Percentiles rank a stretch among this genome's conserved stretches.
phyloP scores from a whole-genome alignment of 2,113 vertebrate genomes.

The Oryzias celebensis region DNA sequence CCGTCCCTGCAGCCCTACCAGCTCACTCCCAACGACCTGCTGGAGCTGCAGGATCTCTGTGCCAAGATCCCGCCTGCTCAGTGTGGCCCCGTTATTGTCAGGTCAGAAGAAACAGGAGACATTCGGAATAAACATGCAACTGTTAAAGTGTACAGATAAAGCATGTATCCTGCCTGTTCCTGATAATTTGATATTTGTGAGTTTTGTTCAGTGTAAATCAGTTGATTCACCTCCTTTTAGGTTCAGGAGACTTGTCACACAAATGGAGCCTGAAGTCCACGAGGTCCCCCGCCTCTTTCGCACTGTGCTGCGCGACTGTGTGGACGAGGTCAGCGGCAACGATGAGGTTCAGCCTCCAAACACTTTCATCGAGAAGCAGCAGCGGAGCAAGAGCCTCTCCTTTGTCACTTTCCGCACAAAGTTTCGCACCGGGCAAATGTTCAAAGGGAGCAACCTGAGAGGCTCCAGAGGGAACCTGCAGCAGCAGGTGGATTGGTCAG shows the following conservation, averaged over 20 bases:
- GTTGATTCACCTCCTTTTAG: conserved; percentile 37
- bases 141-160: not conserved
- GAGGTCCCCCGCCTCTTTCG: conserved; percentile 80
- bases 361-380: conserved; percentile 57
- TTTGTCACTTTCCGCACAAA: conserved; percentile 75
- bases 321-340: conserved; percentile 61
- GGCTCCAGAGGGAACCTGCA: conserved; percentile 74
- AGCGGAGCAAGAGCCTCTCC: conserved; percentile 80
- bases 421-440: conserved; percentile 66
- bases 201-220: too few relatives aligned
- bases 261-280: conserved; percentile 77
- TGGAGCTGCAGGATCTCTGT: conserved; percentile 81
- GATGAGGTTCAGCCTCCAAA: conserved; percentile 17
- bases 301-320: conserved; percentile 63
- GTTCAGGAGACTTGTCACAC: conserved; percentile 77
- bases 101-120: conserved; percentile 48
- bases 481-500: conserved; percentile 74
- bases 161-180: too few relatives aligned
- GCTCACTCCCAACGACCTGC: conserved; percentile 75
- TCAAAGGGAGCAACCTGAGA: conserved; percentile 42
- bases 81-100: conserved; percentile 79
- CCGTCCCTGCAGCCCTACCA: conserved; percentile 69
- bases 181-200: too few relatives aligned
- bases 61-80: conserved; percentile 76
- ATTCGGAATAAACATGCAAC: not conserved